Conservation (phyloP, 2,888 invertebrate species). For the Lithophane socia region DNA sequence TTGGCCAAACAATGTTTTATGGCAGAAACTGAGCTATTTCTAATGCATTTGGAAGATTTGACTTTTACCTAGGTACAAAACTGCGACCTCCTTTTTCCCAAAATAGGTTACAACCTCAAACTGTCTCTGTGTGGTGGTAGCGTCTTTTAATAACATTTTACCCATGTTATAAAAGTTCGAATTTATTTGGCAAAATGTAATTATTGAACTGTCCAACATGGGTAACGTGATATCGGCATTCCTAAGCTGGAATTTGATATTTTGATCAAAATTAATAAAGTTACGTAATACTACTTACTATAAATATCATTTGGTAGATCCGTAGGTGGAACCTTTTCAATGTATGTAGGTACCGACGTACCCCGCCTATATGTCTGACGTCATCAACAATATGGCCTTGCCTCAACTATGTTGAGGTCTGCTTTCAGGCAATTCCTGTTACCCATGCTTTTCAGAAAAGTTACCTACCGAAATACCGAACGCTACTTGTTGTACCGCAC, state of each 20-base stretch:
- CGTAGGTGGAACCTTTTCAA: neutral
- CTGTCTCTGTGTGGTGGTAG: neutral
- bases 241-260: constrained; percentile 24
- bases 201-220: constrained; percentile 15
- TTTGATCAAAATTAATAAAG: constrained; percentile 41
- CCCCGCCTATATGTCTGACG: constrained; percentile 3
- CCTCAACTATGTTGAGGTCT: neutral
- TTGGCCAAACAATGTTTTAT: constrained; percentile 13
- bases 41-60: neutral
- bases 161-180: constrained; percentile 9
- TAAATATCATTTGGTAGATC: constrained; percentile 1
- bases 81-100: neutral
- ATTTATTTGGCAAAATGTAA: constrained; percentile 22
- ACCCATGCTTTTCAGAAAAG: neutral
- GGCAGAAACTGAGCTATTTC: constrained; percentile 7
- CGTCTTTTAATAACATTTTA: neutral
- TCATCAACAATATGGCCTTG: neutral
- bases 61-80: neutral
- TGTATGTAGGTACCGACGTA: neutral
- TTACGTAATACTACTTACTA: constrained; percentile 9
- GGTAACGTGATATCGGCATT: constrained; percentile 26
- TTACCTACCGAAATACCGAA: neutral
- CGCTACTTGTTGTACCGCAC: neutral
- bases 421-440: neutral
- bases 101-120: neutral